Base-by-base conservation (phyloP, 2,888 invertebrate species). In the Drosophila mimetica region DNA sequence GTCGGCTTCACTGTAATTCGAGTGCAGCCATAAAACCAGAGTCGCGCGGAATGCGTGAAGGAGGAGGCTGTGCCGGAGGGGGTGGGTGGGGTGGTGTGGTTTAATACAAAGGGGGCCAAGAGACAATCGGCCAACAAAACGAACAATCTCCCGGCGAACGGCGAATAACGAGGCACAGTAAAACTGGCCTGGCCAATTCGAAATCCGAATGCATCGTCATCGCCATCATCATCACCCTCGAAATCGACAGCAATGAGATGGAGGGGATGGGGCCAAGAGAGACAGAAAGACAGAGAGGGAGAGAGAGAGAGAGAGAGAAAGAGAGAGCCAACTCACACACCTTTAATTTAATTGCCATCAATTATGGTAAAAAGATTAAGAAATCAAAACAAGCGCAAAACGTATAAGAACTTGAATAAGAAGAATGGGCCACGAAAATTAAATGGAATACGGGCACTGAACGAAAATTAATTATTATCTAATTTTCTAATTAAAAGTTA, bases 351-450 rank as follows among this genome's bases (percentile, higher is more conserved):
- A 86, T 86, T 88, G 89, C 85, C 86, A 86, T 87, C 89, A 86
- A 88, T 86, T 87, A 87, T 78, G 89, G 81, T 82, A 79, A 89
- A 89, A 86, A 84, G 85, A 88, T 89, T 86, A 88, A 88, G 88
- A 88, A 88, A 88, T 88, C 84, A 88, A 88, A 89, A 88, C 79
- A 86, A 88, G 77, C 86, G 69, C 75, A 89, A 79, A 85, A 74
- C 74, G 77, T 77, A 77, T 60, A 82, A 67, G 70, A 86, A 86
- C 72, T 77, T 74, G 70, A 74, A 82, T 78, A 82, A 74, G 76
- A 72, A 57, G 88, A 87, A 87, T 75, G 74, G 66, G 76, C 50
- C 52, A 66, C 53, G 61, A 76, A 74, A 87, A 72, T 70, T 67
- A 71, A 78, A 72, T 67, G 55, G 37, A 72, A 75, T 52, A 70